Conservation (phyloP, 1,140 invertebrate species). For the Heterodera carotae region DNA sequence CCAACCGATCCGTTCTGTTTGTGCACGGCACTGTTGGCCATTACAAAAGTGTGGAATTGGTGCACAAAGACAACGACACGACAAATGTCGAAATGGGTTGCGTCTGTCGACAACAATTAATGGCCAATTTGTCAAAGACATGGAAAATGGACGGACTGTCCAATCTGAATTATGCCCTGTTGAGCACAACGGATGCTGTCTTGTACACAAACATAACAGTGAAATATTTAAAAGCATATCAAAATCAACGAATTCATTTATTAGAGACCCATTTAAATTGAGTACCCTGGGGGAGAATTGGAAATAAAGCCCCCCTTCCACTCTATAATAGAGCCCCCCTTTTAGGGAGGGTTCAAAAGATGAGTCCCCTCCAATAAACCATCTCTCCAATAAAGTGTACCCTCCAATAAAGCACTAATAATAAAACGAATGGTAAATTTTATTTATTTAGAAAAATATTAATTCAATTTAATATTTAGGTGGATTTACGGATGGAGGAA, state of each 20-base stretch:
- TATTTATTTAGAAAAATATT: too few species aligned
- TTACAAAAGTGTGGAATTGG: background rate
- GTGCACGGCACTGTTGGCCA: background rate
- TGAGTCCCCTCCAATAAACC: too few species aligned
- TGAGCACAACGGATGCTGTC: constrained; percentile 4
- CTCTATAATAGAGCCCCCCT: too few species aligned
- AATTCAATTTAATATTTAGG: background rate
- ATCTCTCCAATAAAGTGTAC: too few species aligned
- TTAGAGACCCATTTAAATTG: too few species aligned
- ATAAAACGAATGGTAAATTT: too few species aligned
- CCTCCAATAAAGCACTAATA: too few species aligned
- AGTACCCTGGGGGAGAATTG: too few species aligned
- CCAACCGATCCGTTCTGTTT: background rate
- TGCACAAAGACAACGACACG: background rate
- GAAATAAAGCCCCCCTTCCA: too few species aligned
- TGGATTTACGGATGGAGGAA: background rate
- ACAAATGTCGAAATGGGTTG: background rate
- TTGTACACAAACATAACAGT: constrained; percentile 22
- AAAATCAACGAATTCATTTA: too few species aligned
- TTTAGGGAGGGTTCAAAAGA: too few species aligned
- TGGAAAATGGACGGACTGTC: constrained; percentile 7
- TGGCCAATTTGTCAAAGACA: background rate
- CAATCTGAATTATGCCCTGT: constrained; percentile 11
- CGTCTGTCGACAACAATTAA: constrained; percentile 66
- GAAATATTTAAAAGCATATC: background rate